These are phyloP conservation scores for Neostethus bicornis DNA, from an alignment of 2,797 vertebrate genomes.

Conservation along the genomic window DNA sequence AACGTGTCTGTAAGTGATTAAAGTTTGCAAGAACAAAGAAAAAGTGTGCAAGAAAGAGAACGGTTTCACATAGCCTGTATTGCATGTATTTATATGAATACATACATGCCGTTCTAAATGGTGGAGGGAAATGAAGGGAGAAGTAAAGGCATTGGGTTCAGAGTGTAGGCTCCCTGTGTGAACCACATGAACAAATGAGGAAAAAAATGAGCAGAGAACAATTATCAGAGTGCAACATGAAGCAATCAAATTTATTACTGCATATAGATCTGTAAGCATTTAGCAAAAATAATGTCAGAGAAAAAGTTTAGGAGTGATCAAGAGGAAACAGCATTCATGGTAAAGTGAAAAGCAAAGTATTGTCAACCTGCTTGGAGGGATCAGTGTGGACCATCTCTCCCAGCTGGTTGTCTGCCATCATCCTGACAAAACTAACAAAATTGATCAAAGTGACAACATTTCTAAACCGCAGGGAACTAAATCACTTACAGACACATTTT, in stretches of 20 bases:
- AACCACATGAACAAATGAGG: background rate
- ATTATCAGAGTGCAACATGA: background rate
- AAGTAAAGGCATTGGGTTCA: no score
- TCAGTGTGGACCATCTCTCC: constrained; percentile 6
- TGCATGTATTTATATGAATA: no score
- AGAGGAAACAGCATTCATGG: background rate
- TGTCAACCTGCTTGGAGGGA: constrained; percentile 8
- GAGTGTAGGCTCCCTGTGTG: background rate
- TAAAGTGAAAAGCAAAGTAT: no score
- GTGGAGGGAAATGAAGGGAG: no score
- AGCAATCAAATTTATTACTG: background rate
- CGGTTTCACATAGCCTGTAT: no score
- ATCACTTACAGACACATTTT: constrained; percentile 24
- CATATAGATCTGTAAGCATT: background rate
- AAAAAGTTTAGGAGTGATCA: background rate
- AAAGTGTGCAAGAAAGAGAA: no score
- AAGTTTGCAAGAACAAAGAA: no score
- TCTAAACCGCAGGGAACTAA: constrained; percentile 8
- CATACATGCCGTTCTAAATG: no score
- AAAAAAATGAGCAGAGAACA: no score
- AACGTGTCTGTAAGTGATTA: no score
- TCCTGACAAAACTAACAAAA: background rate
- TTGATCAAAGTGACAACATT: constrained; percentile 39
- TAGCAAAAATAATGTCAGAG: constrained; percentile 6
- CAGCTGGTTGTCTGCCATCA: constrained; percentile 19